Conservation (phyloP, 2,113 vertebrate species). For the Aleadryas rufinucha region DNA sequence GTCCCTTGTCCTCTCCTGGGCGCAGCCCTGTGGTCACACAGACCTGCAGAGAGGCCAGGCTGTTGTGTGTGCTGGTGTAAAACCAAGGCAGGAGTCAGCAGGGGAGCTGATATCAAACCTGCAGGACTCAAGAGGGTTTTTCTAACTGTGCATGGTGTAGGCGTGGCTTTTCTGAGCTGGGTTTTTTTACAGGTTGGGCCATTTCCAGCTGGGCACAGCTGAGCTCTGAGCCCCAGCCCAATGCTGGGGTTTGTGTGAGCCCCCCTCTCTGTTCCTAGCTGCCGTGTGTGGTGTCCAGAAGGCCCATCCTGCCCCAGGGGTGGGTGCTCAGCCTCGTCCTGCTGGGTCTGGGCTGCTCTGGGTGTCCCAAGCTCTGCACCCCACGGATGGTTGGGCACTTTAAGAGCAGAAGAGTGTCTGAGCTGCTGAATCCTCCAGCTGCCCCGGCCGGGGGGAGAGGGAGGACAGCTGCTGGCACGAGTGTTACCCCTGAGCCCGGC, state of each 20-base stretch:
- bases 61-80: background rate
- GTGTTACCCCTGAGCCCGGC: background rate
- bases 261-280: background rate
- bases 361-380: background rate
- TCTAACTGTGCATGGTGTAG: background rate
- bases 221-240: background rate
- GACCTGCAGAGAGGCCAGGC: background rate
- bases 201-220: background rate
- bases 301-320: rapidly evolving
- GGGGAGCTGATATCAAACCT: background rate
- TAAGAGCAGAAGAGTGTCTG: background rate
- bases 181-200: background rate
- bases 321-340: rapidly evolving
- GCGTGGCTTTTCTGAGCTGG: background rate
- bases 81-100: background rate
- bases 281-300: rapidly evolving
- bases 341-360: background rate
- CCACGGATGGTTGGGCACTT: background rate
- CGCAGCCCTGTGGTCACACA: background rate
- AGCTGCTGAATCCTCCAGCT: conserved; percentile 22
- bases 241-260: background rate
- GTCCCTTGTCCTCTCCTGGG: background rate
- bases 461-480: conserved; percentile 54
- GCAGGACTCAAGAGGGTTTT: background rate
- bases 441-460: background rate